These are phyloP conservation scores for Varecia variegata DNA, from an alignment of 2,797 vertebrate genomes.

Conservation along the genomic window DNA sequence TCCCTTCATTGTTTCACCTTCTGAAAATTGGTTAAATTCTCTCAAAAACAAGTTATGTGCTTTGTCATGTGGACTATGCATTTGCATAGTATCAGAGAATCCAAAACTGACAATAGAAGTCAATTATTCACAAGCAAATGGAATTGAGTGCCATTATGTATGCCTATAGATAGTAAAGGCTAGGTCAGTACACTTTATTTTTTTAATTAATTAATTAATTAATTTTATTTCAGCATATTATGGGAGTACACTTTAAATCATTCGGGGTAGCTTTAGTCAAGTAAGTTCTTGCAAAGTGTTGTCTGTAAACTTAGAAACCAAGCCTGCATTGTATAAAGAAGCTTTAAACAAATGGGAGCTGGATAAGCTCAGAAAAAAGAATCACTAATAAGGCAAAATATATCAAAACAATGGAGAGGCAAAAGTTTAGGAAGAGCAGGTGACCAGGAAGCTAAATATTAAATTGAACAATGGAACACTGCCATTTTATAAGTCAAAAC, in stretches of 20 bases:
- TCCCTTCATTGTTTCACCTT: background rate
- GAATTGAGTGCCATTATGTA: background rate
- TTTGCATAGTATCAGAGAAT: background rate
- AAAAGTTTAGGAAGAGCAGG: background rate
- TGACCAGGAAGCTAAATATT: background rate
- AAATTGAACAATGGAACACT: background rate
- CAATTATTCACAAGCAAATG: background rate
- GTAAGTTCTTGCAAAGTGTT: background rate
- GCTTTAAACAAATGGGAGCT: background rate
- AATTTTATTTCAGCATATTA: background rate
- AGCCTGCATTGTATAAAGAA: background rate
- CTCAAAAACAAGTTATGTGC: background rate
- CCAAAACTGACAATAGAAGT: background rate
- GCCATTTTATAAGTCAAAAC: constrained; percentile 2
- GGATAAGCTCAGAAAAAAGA: background rate
- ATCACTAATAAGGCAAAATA: background rate
- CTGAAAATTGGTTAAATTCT: background rate
- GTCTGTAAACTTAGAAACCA: background rate
- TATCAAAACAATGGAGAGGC: background rate
- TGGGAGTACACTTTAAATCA: background rate
- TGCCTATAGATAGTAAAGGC: background rate
- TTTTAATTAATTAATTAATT: too few species aligned
- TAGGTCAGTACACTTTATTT: background rate
- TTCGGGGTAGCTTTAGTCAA: background rate
- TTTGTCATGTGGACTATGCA: background rate